Percentiles rank a stretch among this genome's conserved stretches.
Conservation (phyloP, 1,140 invertebrate genomes). For the Liolophura sinensis region DNA sequence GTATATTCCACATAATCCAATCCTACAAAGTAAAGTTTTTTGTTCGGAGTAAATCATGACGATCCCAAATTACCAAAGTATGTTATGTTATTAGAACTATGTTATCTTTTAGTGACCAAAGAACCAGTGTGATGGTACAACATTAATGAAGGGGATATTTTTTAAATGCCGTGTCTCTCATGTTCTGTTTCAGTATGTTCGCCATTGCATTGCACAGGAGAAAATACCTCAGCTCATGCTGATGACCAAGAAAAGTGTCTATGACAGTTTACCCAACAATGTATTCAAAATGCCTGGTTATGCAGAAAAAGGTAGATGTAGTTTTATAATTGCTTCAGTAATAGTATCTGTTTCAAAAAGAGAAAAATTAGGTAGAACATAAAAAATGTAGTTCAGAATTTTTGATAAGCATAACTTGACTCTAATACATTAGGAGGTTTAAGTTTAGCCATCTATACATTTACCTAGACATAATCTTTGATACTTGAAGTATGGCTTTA, state of each 20-base stretch:
- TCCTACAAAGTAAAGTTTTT: no score
- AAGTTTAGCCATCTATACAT: background rate
- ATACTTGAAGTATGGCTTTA: no score
- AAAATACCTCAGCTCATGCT: constrained; percentile 63
- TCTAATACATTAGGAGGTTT: background rate
- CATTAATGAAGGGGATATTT: no score
- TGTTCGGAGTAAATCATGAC: no score
- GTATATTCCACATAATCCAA: no score
- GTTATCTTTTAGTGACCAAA: no score
- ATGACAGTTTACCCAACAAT: constrained; percentile 51
- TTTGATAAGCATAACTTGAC: background rate
- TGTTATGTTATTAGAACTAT: no score
- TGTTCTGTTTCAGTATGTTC: constrained; percentile 60
- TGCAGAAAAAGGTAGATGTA: constrained; percentile 49
- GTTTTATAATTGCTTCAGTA: background rate
- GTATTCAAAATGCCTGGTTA: constrained; percentile 60
- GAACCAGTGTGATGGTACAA: no score
- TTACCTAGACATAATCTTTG: background rate
- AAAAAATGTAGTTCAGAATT: background rate
- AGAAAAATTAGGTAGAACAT: background rate
- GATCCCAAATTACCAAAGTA: background rate
- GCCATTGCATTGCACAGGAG: constrained; percentile 58
- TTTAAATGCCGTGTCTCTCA: constrained; percentile 11
- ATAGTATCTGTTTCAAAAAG: background rate
- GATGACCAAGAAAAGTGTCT: constrained; percentile 60